These are phyloP conservation scores for Leptoclinus maculatus DNA, from an alignment of 2,797 vertebrate genomes.

Conservation along the genomic window DNA sequence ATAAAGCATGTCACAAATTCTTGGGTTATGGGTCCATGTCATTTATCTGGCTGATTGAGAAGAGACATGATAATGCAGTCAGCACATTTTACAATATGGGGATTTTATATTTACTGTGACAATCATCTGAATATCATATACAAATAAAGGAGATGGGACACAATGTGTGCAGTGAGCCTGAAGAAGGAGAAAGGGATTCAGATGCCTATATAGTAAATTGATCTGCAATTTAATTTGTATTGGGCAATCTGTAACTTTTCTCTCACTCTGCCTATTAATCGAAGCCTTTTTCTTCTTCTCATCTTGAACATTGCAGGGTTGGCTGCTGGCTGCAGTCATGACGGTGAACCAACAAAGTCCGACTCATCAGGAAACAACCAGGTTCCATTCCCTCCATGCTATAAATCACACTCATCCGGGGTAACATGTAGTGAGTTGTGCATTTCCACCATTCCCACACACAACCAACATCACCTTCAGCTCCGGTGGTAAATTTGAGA, in stretches of 20 bases:
- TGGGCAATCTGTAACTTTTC: conserved; percentile 1
- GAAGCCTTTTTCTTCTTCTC: conserved; percentile 9
- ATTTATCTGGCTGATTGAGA: neutral
- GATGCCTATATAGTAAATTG: neutral
- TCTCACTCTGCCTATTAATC: neutral
- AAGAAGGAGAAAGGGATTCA: neutral
- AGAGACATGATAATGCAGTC: neutral
- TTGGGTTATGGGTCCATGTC: neutral
- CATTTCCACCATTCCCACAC: conserved; percentile 33
- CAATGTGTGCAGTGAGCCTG: neutral
- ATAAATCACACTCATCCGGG: conserved; percentile 72
- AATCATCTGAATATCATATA: neutral
- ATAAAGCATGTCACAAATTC: neutral
- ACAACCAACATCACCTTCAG: conserved; percentile 32
- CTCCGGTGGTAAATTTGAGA: conserved; percentile 44
- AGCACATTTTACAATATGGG: neutral
- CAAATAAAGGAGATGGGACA: neutral
- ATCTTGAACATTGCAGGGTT: conserved; percentile 12
- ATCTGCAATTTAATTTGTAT: neutral
- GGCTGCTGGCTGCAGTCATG: conserved; percentile 45
- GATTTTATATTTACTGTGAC: neutral
- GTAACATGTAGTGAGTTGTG: conserved; percentile 22
- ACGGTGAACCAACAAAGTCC: conserved; percentile 69
- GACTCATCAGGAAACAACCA: conserved; percentile 62
- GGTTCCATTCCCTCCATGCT: conserved; percentile 48